phyloP scores from a whole-genome alignment of 2,888 invertebrate species.

The Pheosia tremula region DNA sequence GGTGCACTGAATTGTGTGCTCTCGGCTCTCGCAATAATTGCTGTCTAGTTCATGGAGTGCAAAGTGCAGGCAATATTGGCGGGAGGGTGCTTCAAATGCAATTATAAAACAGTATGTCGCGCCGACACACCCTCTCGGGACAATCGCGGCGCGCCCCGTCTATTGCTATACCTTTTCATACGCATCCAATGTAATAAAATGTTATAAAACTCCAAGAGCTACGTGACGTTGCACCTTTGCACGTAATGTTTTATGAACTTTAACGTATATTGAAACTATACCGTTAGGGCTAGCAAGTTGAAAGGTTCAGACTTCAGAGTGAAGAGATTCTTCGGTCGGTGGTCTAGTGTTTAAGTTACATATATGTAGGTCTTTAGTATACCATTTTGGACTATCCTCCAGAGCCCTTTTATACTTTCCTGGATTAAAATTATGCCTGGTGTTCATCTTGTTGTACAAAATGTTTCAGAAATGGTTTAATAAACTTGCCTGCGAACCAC shows the following conservation, averaged over 20 bases:
- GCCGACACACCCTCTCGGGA: slow-evolving; percentile 53
- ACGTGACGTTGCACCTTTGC: slow-evolving; percentile 10
- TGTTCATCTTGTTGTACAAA: too few species aligned
- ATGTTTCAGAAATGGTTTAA: too few species aligned
- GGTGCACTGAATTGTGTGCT: not conserved
- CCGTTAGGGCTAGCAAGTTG: not conserved
- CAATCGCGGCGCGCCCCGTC: slow-evolving; percentile 40
- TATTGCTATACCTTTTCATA: slow-evolving; percentile 29
- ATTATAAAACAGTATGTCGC: slow-evolving; percentile 67
- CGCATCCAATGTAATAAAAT: slow-evolving; percentile 25
- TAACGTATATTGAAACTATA: slow-evolving; percentile 15
- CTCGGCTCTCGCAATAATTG: slow-evolving; percentile 16
- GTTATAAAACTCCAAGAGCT: slow-evolving; percentile 17
- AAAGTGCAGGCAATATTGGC: slow-evolving; percentile 63
- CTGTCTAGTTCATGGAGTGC: slow-evolving; percentile 33
- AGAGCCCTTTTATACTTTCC: too few species aligned
- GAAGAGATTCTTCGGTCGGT: too few species aligned
- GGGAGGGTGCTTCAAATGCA: slow-evolving; percentile 70
- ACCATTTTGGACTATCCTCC: too few species aligned
- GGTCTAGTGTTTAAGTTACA: too few species aligned
- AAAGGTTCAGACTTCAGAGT: too few species aligned
- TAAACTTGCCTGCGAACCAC: too few species aligned
- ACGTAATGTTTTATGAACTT: slow-evolving; percentile 12
- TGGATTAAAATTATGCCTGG: too few species aligned
- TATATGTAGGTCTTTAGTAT: too few species aligned